Conservation (phyloP, 2,888 invertebrate species). For the Augiades crinisus region DNA sequence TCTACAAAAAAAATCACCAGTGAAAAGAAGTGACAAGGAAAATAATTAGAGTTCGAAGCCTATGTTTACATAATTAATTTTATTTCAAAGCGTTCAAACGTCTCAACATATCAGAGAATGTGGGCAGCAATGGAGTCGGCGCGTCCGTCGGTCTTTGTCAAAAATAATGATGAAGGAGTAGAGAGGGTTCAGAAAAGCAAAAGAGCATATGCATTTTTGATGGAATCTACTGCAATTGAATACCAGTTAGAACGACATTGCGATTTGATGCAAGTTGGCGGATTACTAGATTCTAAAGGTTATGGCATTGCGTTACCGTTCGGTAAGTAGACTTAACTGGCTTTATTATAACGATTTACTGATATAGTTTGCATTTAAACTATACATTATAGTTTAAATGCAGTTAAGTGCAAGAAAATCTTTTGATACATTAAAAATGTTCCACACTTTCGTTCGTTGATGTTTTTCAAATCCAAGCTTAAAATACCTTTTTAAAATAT, state of each 20-base stretch:
- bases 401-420: no score
- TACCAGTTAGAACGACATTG: conserved; percentile 94
- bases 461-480: no score
- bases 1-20: no score
- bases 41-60: no score
- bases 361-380: no score
- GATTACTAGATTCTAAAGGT: conserved; percentile 91
- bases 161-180: conserved; percentile 92
- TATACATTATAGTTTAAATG: no score
- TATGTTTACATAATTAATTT: no score
- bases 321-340: conserved; percentile 81
- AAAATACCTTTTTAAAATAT: no score
- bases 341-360: not conserved
- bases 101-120: conserved; percentile 94
- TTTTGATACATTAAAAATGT: no score
- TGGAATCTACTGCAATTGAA: conserved; percentile 98
- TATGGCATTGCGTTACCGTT: conserved; percentile 96
- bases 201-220: conserved; percentile 94
- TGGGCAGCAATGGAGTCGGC: conserved; percentile 95
- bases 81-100: conserved; percentile 88
- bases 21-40: no score
- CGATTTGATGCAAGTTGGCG: conserved; percentile 90
- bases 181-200: conserved; percentile 90
- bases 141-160: conserved; percentile 90
- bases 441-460: no score